Percentiles rank a stretch among this genome's conserved stretches.
Evolutionary conservation across 1,140 invertebrate species (phyloP).

Genomic region (Pachyrhynchus sulphureomaculatus): DNA sequence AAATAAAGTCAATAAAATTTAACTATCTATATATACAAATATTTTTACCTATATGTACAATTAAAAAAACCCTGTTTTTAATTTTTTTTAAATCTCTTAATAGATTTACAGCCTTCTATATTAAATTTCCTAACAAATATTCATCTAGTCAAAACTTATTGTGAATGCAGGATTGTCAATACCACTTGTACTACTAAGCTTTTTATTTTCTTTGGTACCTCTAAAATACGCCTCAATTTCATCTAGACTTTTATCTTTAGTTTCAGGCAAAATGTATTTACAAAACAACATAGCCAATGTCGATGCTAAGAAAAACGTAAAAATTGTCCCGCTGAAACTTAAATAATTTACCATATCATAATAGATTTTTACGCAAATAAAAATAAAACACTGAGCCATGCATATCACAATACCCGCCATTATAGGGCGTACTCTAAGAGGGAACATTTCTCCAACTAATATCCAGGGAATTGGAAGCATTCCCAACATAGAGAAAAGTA

Average conservation of each 20-base stretch:
- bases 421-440: slow-evolving; percentile 64
- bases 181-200: slow-evolving; percentile 45
- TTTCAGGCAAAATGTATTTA: slow-evolving; percentile 74
- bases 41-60: no score
- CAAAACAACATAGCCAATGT: slow-evolving; percentile 67
- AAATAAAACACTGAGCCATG: slow-evolving; percentile 70
- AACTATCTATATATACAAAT: no score
- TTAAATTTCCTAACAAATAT: not conserved
- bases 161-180: slow-evolving; percentile 35
- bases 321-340: slow-evolving; percentile 70
- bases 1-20: no score
- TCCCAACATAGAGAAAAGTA: slow-evolving; percentile 72
- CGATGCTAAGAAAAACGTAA: slow-evolving; percentile 72
- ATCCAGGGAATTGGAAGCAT: slow-evolving; percentile 74
- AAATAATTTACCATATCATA: slow-evolving; percentile 60
- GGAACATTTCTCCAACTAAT: slow-evolving; percentile 74
- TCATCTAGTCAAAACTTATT: slow-evolving; percentile 26
- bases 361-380: slow-evolving; percentile 70
- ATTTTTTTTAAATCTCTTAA: no score
- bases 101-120: no score
- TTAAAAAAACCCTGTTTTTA: no score
- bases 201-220: slow-evolving; percentile 38
- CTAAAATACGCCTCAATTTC: slow-evolving; percentile 72
- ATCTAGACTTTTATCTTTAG: slow-evolving; percentile 73
- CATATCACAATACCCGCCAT: slow-evolving; percentile 70